These are phyloP conservation scores for Smutsia temminckii DNA, from an alignment of 2,797 vertebrate species.

Conservation along the genomic window DNA sequence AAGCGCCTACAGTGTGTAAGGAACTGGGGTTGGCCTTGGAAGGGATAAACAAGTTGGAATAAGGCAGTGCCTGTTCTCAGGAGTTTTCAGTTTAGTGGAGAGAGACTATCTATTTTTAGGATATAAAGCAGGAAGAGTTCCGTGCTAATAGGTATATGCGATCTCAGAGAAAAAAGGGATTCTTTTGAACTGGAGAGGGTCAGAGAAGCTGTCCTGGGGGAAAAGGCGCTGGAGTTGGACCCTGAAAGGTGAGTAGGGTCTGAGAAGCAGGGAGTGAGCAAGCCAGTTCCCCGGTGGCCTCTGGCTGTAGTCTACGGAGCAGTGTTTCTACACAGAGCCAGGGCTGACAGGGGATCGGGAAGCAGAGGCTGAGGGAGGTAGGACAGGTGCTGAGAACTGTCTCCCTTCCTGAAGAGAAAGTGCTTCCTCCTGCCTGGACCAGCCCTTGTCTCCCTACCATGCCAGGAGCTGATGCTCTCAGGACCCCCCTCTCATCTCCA, in stretches of 20 bases:
- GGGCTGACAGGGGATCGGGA: background rate
- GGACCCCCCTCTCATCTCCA: background rate
- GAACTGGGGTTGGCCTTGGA: background rate
- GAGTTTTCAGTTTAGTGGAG: background rate
- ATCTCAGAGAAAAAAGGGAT: background rate
- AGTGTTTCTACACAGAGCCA: background rate
- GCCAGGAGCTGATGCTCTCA: background rate
- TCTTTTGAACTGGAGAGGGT: background rate
- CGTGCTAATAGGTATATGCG: background rate
- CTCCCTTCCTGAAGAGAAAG: no score
- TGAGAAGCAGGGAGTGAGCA: background rate
- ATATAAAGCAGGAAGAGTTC: background rate
- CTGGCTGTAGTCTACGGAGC: background rate
- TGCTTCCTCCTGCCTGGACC: background rate
- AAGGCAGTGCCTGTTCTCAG: background rate
- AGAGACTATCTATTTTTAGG: background rate
- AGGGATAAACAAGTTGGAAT: background rate
- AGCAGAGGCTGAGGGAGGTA: background rate
- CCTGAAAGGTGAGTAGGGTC: background rate
- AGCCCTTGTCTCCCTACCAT: background rate
- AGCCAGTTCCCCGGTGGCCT: background rate
- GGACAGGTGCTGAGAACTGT: background rate
- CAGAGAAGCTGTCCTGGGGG: background rate
- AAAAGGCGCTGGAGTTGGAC: background rate
- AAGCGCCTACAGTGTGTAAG: background rate